A percentile compares a stretch with the other conserved stretches of the same genome.
These are phyloP conservation scores for Riparia riparia DNA, from an alignment of 2,113 vertebrate genomes.

Conservation along the genomic window DNA sequence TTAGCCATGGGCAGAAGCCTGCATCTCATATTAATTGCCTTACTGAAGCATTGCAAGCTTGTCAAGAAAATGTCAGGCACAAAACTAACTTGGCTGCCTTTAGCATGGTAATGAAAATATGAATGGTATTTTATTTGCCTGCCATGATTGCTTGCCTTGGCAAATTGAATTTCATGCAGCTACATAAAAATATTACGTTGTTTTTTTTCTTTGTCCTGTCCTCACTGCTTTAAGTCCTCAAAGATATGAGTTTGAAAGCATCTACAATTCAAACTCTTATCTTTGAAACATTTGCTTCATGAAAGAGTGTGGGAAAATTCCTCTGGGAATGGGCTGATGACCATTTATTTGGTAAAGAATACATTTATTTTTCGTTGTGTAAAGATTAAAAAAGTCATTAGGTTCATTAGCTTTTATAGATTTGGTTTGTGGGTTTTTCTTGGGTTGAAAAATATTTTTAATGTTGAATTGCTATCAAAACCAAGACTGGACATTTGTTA, in stretches of 20 bases:
- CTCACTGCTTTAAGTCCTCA: conserved; percentile 10
- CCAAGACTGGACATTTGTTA: not conserved
- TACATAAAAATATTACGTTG: not conserved
- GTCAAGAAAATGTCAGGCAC: conserved; percentile 49
- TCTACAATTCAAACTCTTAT: conserved; percentile 4
- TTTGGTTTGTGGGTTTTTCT: not conserved
- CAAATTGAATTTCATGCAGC: conserved; percentile 39
- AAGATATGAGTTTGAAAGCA: not conserved
- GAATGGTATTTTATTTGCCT: conserved; percentile 15
- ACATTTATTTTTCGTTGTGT: not conserved
- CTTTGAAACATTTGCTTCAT: conserved; percentile 18
- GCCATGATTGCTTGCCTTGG: conserved; percentile 33
- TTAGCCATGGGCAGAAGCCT: conserved; percentile 25
- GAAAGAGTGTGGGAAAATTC: conserved; percentile 16
- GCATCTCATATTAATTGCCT: conserved; percentile 46
- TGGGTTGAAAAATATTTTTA: not conserved
- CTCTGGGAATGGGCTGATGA: not conserved
- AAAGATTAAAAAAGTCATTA: not conserved
- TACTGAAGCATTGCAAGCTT: conserved; percentile 46
- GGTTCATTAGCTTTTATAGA: not conserved
- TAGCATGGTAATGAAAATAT: conserved; percentile 25
- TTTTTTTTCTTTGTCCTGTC: not conserved
- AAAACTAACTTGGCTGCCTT: conserved; percentile 13
- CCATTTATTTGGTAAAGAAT: conserved; percentile 6
- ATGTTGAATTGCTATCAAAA: not conserved